A percentile compares a stretch with the other conserved stretches of the same genome.
These are phyloP conservation scores for Solenopsis invicta DNA, from an alignment of 1,140 invertebrate genomes.

Conservation along the genomic window DNA sequence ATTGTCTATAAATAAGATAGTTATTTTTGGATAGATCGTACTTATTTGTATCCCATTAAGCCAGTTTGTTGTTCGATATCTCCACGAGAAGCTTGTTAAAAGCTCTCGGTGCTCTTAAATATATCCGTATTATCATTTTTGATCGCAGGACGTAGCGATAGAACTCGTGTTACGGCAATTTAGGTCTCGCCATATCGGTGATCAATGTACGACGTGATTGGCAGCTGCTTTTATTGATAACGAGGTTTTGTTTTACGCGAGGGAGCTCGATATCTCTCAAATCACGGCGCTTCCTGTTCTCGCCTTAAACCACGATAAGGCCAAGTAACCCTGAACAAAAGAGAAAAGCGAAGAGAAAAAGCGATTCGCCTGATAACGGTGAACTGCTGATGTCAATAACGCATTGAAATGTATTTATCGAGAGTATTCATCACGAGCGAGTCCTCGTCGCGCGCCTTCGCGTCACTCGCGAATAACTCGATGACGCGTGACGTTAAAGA, in stretches of 20 bases:
- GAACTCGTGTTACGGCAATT: neutral
- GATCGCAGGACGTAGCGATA: neutral
- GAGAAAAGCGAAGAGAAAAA: neutral
- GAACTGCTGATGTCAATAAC: neutral
- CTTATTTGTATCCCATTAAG: neutral
- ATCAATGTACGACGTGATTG: neutral
- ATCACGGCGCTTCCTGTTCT: neutral
- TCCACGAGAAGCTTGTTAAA: neutral
- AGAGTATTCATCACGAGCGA: neutral
- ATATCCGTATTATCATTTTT: neutral
- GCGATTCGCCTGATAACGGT: no score
- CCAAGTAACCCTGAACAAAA: neutral
- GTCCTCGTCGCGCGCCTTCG: neutral
- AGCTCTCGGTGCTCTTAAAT: neutral
- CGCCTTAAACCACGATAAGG: neutral
- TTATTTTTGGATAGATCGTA: neutral
- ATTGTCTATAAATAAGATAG: neutral
- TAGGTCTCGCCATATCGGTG: neutral
- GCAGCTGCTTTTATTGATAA: conserved; percentile 1
- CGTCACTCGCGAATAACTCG: neutral
- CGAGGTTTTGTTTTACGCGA: neutral
- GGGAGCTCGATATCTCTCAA: neutral
- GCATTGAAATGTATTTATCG: neutral
- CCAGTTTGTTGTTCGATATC: neutral
- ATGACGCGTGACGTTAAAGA: neutral